These are phyloP conservation scores for Lissonota sp. DNA, from an alignment of 2,888 invertebrate genomes.

Conservation along the genomic window DNA sequence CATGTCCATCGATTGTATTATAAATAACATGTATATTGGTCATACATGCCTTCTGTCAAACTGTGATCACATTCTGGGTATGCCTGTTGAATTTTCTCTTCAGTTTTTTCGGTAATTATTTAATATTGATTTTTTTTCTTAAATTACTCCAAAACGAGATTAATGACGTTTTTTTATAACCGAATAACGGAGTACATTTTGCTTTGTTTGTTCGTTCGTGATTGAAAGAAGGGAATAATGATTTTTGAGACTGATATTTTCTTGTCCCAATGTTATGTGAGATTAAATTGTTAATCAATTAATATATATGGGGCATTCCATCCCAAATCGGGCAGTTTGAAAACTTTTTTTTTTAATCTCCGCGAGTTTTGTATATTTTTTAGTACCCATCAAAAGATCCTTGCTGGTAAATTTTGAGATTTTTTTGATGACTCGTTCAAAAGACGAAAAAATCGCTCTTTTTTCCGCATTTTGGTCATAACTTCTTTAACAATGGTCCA, in stretches of 20 bases:
- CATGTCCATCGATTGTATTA: constrained; percentile 45
- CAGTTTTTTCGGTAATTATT: neutral
- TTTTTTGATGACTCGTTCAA: too few relatives aligned
- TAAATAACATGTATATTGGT: constrained; percentile 70
- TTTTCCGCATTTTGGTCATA: too few relatives aligned
- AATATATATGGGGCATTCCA: too few relatives aligned
- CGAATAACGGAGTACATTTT: neutral
- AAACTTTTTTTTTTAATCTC: too few relatives aligned
- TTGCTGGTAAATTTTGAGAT: too few relatives aligned
- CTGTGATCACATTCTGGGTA: constrained; percentile 80
- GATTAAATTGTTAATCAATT: too few relatives aligned
- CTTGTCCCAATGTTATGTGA: neutral
- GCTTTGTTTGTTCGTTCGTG: constrained; percentile 3
- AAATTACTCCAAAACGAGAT: neutral
- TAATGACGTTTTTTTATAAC: neutral
- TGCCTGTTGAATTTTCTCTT: constrained; percentile 65
- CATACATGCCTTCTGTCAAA: constrained; percentile 80
- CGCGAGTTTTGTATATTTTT: too few relatives aligned
- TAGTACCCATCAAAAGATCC: too few relatives aligned
- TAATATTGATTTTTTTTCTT: neutral
- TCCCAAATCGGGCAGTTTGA: too few relatives aligned
- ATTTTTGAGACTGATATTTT: constrained; percentile 48
- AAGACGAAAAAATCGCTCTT: too few relatives aligned
- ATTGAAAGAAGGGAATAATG: constrained; percentile 10
- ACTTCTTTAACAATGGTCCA: too few relatives aligned